Evolutionary conservation across 2,113 vertebrate species (phyloP), one percentile per base, ranked within the genome.

Genomic region (Tautogolabrus adspersus): DNA sequence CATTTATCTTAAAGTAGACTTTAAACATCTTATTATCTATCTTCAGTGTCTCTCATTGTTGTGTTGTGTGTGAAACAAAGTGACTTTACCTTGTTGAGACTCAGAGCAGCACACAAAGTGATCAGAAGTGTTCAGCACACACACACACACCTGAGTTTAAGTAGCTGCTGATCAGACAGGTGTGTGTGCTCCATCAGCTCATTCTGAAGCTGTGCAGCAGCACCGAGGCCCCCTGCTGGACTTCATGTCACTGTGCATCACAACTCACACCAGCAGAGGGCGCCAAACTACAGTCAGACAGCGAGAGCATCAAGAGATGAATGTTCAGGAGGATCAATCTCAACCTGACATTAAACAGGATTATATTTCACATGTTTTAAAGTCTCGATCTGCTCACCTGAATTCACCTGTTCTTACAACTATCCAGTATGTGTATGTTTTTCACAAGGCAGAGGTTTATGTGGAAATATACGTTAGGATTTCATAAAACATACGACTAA

Each of bases 131-230:
- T 10, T 3, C 1, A 13, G 26, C 26, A 0, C 3, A 10, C 13
- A 30, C 73, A 73, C 73, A 73, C 89, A 87, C 30, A 34, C 65
- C 83, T 86, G 86, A 23, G 0, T 22, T 90, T 82, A 91, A 91
- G 72, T 88, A 77, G 71, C 72, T 54, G 52, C 66, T 83, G 30
- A 84, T 69, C 59, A 69, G 30, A 30, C 77, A 56, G 16, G 63
- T 10, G 34, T 77, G 77, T 66, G 60, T 10, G 44, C 26, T 26
- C 26, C 26, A 26, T 66, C 52, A 72, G 67, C 18, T 75, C 10
- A 88, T 75, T 26, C 4, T 34, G 30, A 34, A 34, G 30, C 30
- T 34, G 51, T 21, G 8, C 34, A 37, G 73, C 12, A 59, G 3
- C 52, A 23, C 49, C 12, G 59, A 46, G 30, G 42, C 18, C 30